Conservation (phyloP, 2,888 invertebrate species). For the Ormyrus rosae region DNA sequence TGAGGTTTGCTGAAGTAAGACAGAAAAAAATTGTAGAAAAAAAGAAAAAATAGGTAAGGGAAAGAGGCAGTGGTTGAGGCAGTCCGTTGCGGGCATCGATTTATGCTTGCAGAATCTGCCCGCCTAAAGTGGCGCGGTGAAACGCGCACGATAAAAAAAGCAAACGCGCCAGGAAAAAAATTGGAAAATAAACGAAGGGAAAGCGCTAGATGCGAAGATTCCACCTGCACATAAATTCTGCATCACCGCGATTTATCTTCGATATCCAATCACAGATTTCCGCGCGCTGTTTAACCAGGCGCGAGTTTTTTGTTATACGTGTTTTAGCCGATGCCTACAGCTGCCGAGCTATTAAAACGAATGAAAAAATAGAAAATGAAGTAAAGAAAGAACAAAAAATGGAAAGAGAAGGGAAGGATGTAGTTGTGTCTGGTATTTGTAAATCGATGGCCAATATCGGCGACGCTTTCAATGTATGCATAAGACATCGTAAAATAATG, state of each 20-base stretch:
- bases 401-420: neutral
- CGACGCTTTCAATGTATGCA: neutral
- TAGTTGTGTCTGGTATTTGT: too few relatives aligned
- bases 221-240: conserved; percentile 44
- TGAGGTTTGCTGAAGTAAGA: too few relatives aligned
- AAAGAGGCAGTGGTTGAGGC: neutral
- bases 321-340: neutral
- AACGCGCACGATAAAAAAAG: neutral
- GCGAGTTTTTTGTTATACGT: conserved; percentile 16
- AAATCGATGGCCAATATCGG: conserved; percentile 36
- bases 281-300: conserved; percentile 35
- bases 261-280: conserved; percentile 54
- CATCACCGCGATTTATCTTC: conserved; percentile 32
- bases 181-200: neutral
- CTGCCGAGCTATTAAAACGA: conserved; percentile 8
- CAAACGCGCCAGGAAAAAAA: conserved; percentile 1
- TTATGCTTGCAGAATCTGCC: conserved; percentile 19
- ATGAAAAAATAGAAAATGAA: neutral
- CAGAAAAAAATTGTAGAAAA: neutral
- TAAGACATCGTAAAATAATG: conserved; percentile 24
- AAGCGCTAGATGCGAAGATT: conserved; percentile 30
- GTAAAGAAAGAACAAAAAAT: neutral
- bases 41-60: neutral
- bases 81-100: conserved; percentile 5
- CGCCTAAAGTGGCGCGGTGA: neutral